phyloP scores from a whole-genome alignment of 1,140 invertebrate species.

The Hormaphis cornu region DNA sequence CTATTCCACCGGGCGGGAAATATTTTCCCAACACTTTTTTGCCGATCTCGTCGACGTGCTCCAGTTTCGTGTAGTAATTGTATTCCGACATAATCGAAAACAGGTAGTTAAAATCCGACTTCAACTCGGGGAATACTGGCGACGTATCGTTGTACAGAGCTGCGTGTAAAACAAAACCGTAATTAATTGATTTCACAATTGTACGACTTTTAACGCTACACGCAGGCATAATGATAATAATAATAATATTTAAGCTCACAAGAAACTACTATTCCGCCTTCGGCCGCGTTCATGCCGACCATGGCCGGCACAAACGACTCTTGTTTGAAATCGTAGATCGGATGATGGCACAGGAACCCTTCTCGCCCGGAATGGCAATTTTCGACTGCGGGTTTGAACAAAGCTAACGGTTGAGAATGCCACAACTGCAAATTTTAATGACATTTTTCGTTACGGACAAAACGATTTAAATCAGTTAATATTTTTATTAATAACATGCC shows the following conservation, averaged over 20 bases:
- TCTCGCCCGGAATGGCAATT: neutral
- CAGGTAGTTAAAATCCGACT: neutral
- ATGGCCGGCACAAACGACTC: slow-evolving; percentile 15
- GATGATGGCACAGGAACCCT: slow-evolving; percentile 5
- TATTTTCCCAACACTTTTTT: neutral
- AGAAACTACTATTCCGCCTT: neutral
- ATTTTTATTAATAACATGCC: too few relatives aligned
- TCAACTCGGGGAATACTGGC: neutral
- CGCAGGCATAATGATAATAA: too few relatives aligned
- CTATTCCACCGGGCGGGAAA: neutral
- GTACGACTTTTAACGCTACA: too few relatives aligned
- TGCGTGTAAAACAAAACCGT: neutral
- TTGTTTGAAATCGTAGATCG: slow-evolving; percentile 5
- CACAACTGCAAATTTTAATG: neutral
- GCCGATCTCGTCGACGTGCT: neutral
- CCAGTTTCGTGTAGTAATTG: neutral
- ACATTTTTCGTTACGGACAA: too few relatives aligned
- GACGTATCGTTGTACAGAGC: neutral
- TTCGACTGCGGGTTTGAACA: neutral
- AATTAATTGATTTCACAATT: too few relatives aligned
- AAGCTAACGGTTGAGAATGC: neutral
- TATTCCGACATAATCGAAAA: neutral
- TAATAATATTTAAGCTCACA: too few relatives aligned
- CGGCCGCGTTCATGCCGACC: slow-evolving; percentile 15
- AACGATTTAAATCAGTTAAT: too few relatives aligned